These are phyloP conservation scores for Oreochromis aureus DNA, from an alignment of 2,113 vertebrate species.

Conservation along the genomic window DNA sequence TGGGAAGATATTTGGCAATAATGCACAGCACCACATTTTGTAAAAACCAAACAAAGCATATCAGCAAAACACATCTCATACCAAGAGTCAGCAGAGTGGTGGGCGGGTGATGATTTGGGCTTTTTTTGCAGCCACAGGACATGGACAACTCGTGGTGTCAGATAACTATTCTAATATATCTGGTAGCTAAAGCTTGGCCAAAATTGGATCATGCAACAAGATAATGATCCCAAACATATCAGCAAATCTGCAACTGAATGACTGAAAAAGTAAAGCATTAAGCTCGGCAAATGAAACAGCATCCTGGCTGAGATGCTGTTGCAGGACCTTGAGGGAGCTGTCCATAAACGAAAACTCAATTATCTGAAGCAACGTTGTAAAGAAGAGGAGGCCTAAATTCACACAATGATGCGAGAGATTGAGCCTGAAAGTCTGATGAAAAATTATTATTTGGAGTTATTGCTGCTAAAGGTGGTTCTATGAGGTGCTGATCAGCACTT, in stretches of 20 bases:
- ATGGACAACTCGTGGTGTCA: neutral
- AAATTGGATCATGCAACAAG: neutral
- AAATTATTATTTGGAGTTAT: neutral
- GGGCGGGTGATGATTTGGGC: neutral
- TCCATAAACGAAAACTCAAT: neutral
- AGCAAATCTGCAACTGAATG: neutral
- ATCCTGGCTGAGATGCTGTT: neutral
- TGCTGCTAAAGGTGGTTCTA: neutral
- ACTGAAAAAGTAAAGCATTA: neutral
- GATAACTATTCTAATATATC: neutral
- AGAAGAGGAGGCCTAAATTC: neutral
- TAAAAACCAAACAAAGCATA: neutral
- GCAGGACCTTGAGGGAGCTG: neutral
- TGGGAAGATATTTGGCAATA: neutral
- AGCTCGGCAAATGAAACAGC: neutral
- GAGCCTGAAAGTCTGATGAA: neutral
- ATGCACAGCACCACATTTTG: neutral
- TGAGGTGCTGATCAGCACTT: neutral
- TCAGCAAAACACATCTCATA: neutral
- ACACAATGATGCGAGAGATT: neutral
- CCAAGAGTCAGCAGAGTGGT: neutral
- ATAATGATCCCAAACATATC: neutral
- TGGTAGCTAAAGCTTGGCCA: neutral
- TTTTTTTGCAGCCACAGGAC: neutral
- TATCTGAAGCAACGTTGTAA: neutral